Evolutionary conservation across 2,888 invertebrate species (phyloP).

Genomic region (Acanthopleura granulata): DNA sequence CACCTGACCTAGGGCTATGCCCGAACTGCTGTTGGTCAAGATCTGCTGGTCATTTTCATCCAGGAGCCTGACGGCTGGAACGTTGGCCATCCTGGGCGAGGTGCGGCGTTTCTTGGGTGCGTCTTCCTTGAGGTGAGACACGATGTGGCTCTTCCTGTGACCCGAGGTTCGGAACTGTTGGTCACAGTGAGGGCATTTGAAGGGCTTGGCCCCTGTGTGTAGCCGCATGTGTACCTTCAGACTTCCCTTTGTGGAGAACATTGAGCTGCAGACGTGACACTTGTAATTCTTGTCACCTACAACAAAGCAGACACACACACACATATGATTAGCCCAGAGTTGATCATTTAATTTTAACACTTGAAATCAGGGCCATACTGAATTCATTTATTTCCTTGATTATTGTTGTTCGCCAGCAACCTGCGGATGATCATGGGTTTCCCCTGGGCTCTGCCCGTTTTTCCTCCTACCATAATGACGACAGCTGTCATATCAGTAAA

Average conservation of each 20-base stretch:
- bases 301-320: constrained; percentile 12
- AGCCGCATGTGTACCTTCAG: constrained; percentile 70
- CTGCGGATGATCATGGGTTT: too few relatives aligned
- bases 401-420: too few relatives aligned
- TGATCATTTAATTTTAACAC: too few relatives aligned
- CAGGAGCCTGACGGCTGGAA: not conserved
- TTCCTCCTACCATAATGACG: too few relatives aligned
- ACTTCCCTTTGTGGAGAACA: constrained; percentile 70
- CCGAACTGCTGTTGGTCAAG: constrained; percentile 1
- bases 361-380: too few relatives aligned
- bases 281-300: constrained; percentile 65
- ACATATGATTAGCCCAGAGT: too few relatives aligned
- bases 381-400: too few relatives aligned
- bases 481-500: too few relatives aligned
- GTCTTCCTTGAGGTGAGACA: constrained; percentile 71
- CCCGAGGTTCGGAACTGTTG: constrained; percentile 78
- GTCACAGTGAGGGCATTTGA: constrained; percentile 87
- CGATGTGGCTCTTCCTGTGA: constrained; percentile 77
- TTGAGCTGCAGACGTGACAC: constrained; percentile 68
- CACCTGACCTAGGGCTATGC: constrained; percentile 32
- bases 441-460: too few relatives aligned
- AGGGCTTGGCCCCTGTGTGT: constrained; percentile 80
- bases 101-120: constrained; percentile 32
- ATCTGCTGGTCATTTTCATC: constrained; percentile 12
- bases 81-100: constrained; percentile 19